phyloP scores from a whole-genome alignment of 1,140 invertebrate species.

The Hyposmocoma kahamanoa region DNA sequence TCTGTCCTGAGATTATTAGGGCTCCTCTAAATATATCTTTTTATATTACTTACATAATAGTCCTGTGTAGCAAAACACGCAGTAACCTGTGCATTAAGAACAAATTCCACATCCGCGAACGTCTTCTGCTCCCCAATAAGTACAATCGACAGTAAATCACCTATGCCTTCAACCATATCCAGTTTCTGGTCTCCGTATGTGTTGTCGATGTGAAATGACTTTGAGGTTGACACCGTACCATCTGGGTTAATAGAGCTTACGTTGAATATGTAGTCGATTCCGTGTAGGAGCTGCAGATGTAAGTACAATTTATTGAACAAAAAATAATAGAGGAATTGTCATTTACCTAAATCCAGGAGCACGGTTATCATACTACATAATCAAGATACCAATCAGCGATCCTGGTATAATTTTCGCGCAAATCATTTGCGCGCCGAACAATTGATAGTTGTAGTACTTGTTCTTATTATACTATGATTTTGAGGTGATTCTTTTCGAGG shows the following conservation, averaged over 20 bases:
- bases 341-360: no score
- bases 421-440: no score
- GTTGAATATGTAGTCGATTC: slow-evolving; percentile 32
- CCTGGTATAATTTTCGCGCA: no score
- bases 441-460: no score
- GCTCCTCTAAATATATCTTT: neutral
- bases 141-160: slow-evolving; percentile 23
- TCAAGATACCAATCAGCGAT: no score
- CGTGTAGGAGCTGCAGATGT: slow-evolving; percentile 35
- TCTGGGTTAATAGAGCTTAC: slow-evolving; percentile 15
- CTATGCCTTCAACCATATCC: slow-evolving; percentile 20
- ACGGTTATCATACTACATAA: no score
- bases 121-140: slow-evolving; percentile 24
- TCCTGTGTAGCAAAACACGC: slow-evolving; percentile 29
- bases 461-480: no score
- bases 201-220: slow-evolving; percentile 34
- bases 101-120: slow-evolving; percentile 24
- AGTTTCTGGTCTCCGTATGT: slow-evolving; percentile 20
- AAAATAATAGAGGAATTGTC: no score
- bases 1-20: neutral
- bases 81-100: slow-evolving; percentile 30
- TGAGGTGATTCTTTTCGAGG: no score
- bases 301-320: no score
- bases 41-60: slow-evolving; percentile 27
- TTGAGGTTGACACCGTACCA: slow-evolving; percentile 9